Evolutionary conservation across 2,113 vertebrate species (phyloP).

Genomic region (Odobenus rosmarus): DNA sequence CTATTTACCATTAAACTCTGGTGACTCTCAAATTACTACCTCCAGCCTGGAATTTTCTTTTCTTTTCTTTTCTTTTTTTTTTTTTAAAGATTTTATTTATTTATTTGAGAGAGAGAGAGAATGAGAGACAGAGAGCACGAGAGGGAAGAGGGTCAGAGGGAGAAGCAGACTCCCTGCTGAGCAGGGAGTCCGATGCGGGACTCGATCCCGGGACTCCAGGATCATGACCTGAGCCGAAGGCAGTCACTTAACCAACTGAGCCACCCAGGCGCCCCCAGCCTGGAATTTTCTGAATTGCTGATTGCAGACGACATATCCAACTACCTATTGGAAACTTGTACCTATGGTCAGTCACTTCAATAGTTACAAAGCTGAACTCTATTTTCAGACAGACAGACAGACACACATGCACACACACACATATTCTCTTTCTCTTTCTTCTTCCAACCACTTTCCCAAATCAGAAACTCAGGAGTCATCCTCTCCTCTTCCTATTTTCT

Average conservation of each 20-base stretch:
- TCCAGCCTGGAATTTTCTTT: constrained; percentile 2
- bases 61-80: too few relatives aligned
- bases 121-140: too few relatives aligned
- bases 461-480: constrained; percentile 46
- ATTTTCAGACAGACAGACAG: not conserved
- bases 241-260: too few relatives aligned
- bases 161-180: too few relatives aligned
- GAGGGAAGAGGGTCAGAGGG: too few relatives aligned
- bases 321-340: not conserved
- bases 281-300: constrained; percentile 31
- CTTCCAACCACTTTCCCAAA: constrained; percentile 29
- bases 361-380: not conserved
- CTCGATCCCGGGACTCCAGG: too few relatives aligned
- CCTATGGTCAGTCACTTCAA: not conserved
- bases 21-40: not conserved
- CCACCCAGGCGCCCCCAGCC: not conserved
- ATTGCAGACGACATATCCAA: not conserved
- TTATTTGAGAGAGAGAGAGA: too few relatives aligned
- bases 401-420: not conserved
- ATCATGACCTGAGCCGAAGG: too few relatives aligned
- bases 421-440: not conserved
- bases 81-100: too few relatives aligned
- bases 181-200: too few relatives aligned
- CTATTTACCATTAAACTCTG: not conserved
- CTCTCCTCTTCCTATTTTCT: constrained; percentile 52